These are phyloP conservation scores for Pterobdella sp. DNA, from an alignment of 2,888 invertebrate genomes.

Conservation along the genomic window DNA sequence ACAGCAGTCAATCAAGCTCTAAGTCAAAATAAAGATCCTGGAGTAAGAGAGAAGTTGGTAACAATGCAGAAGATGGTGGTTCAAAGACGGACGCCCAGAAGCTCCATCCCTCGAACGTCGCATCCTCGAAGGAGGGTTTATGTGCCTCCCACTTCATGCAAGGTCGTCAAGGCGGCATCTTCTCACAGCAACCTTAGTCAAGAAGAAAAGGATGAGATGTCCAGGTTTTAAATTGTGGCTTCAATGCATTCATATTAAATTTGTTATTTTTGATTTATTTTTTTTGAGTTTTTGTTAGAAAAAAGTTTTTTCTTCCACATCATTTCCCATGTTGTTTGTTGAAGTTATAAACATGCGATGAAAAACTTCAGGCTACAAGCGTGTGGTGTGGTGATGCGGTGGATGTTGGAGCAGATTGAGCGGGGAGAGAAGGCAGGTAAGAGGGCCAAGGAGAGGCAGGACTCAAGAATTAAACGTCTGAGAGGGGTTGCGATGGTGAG, in stretches of 20 bases:
- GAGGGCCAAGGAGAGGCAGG: slow-evolving; percentile 43
- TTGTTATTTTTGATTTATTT: not conserved
- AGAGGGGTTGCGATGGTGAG: slow-evolving; percentile 56
- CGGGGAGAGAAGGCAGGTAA: slow-evolving; percentile 47
- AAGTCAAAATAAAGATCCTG: slow-evolving; percentile 80
- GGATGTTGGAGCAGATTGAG: slow-evolving; percentile 49
- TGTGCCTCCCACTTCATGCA: slow-evolving; percentile 39
- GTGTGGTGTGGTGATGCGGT: slow-evolving; percentile 47
- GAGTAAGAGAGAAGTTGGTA: slow-evolving; percentile 81
- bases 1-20: slow-evolving; percentile 83
- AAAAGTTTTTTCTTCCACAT: too few relatives aligned
- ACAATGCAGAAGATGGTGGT: slow-evolving; percentile 66
- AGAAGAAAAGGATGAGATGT: slow-evolving; percentile 49
- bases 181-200: slow-evolving; percentile 39
- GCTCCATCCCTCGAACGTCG: not conserved
- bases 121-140: slow-evolving; percentile 3
- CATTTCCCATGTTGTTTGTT: too few relatives aligned
- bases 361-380: slow-evolving; percentile 44
- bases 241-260: not conserved
- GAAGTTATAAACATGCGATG: too few relatives aligned
- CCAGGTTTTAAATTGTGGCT: slow-evolving; percentile 41
- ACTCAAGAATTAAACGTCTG: slow-evolving; percentile 52
- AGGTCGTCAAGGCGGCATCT: slow-evolving; percentile 31
- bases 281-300: not conserved
- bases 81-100: not conserved